Percentiles rank a stretch among this genome's conserved stretches.
phyloP scores from a whole-genome alignment of 2,113 vertebrate genomes.

The Rhadina sibilatrix region DNA sequence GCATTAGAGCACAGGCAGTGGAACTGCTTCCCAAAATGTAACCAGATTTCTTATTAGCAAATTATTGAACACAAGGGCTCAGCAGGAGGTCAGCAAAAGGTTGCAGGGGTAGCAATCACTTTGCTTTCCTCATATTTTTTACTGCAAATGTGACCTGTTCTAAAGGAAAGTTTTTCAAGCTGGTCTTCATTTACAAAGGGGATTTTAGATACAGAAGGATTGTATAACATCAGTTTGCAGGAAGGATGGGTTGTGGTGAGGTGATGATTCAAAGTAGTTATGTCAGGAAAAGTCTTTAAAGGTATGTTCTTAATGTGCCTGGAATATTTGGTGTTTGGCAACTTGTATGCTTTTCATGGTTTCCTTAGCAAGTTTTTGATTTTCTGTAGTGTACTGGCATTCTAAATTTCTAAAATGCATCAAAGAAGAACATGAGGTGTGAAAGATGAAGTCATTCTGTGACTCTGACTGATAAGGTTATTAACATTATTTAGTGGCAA shows the following conservation, averaged over 20 bases:
- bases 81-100: not conserved
- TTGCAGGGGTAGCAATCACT: not conserved
- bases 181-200: not conserved
- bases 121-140: not conserved
- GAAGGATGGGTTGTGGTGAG: not conserved
- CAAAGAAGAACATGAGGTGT: not conserved
- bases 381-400: not conserved
- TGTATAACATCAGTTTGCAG: not conserved
- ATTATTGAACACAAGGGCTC: not conserved
- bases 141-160: not conserved
- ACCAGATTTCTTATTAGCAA: rapidly evolving
- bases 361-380: not conserved
- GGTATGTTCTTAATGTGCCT: not conserved
- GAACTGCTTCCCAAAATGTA: not conserved
- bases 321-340: not conserved
- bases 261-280: not conserved
- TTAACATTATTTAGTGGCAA: not conserved
- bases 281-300: not conserved
- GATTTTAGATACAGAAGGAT: not conserved
- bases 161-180: not conserved
- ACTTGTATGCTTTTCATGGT: not conserved
- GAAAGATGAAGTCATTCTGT: not conserved
- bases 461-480: not conserved
- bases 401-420: not conserved
- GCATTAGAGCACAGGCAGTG: not conserved